A percentile compares a stretch with the other conserved stretches of the same genome.
Conservation (phyloP, 2,113 vertebrate genomes). For the Paedocypris sp. region DNA sequence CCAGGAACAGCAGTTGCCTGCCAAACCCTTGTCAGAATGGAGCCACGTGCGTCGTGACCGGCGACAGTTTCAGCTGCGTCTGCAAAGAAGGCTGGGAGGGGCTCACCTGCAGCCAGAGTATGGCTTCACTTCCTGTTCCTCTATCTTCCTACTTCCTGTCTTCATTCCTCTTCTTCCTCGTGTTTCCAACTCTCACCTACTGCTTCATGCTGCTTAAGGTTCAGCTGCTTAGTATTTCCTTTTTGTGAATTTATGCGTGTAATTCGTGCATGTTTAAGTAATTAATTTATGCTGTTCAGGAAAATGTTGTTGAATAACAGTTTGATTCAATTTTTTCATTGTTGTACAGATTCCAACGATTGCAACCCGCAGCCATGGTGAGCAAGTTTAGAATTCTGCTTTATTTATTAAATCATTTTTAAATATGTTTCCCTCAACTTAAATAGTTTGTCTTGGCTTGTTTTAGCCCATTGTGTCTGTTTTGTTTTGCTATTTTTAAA, state of each 20-base stretch:
- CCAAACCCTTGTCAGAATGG: constrained; percentile 79
- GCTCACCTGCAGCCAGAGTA: constrained; percentile 74
- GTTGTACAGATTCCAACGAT: constrained; percentile 70
- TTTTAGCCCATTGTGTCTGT: too few species aligned
- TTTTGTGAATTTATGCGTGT: too few species aligned
- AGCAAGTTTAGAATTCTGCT: too few species aligned
- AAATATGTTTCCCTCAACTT: not conserved
- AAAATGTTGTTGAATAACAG: not conserved
- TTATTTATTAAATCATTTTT: not conserved
- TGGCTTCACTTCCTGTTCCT: constrained; percentile 44
- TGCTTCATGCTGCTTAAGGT: constrained; percentile 5
- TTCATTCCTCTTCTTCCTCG: constrained; percentile 3
- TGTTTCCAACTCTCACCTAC: constrained; percentile 19
- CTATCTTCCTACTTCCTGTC: constrained; percentile 12
- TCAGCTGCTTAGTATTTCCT: not conserved
- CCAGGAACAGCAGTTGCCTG: constrained; percentile 79
- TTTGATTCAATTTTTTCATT: constrained; percentile 3
- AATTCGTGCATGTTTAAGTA: too few species aligned
- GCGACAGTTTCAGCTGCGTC: constrained; percentile 77
- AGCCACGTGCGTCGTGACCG: constrained; percentile 75
- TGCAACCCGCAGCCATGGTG: constrained; percentile 84
- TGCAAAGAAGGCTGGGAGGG: constrained; percentile 91
- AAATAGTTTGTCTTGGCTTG: not conserved
- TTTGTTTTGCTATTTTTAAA: too few species aligned
- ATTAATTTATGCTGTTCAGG: too few species aligned